Evolutionary conservation across 35 echinoderm and acorn worm genomes (phyloP).

Genomic region (Lytechinus variegatus): DNA sequence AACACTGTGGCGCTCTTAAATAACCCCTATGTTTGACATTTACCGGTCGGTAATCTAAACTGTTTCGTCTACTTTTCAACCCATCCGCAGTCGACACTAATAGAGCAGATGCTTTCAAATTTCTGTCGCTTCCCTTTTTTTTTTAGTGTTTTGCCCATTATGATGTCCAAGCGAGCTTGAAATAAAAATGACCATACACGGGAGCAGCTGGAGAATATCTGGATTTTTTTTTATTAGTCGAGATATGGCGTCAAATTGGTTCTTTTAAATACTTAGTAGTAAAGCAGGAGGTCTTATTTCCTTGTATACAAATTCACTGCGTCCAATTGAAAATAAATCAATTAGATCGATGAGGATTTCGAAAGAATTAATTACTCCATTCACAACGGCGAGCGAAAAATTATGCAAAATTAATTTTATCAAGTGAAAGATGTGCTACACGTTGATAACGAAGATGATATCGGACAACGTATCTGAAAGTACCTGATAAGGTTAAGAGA

Average conservation of each 20-base stretch:
- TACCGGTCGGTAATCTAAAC: slow-evolving; percentile 18
- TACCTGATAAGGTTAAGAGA: too few relatives aligned
- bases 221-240: neutral
- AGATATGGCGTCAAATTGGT: neutral
- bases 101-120: slow-evolving; percentile 11
- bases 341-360: neutral
- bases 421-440: too few relatives aligned
- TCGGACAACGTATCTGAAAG: too few relatives aligned
- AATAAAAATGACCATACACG: neutral
- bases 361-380: neutral
- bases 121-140: neutral
- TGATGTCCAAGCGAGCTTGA: neutral
- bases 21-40: slow-evolving; percentile 36
- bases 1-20: slow-evolving; percentile 32
- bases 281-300: neutral
- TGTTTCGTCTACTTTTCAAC: slow-evolving; percentile 23
- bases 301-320: neutral
- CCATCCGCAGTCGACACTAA: neutral
- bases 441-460: too few relatives aligned
- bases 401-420: too few relatives aligned
- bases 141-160: neutral
- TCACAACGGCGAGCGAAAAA: too few relatives aligned
- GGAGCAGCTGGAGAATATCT: neutral
- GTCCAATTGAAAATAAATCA: neutral
- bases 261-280: neutral